Evolutionary conservation across 2,888 invertebrate species (phyloP), one percentile per base, ranked within the genome.

Genomic region (Pseudoips prasinana): DNA sequence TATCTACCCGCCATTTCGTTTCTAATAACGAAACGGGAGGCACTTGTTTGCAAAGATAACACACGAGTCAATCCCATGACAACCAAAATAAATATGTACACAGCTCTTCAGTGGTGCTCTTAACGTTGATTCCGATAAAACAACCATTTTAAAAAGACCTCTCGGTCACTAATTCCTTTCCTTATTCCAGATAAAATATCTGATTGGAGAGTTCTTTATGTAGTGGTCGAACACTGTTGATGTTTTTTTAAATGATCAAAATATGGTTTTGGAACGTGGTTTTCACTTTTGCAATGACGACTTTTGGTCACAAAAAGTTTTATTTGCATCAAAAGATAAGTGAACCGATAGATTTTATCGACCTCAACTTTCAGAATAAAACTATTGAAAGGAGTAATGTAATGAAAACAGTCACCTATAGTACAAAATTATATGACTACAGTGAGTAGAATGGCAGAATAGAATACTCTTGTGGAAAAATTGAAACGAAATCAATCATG

Each of bases 1-100:
- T 45, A 49, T 49, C 45, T 29, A 19, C 31, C 40, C 49, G 53
- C 51, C 53, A 58, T 58, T 45, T 48, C 53, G 59, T 58, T 45
- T 56, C 30, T 42, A 25, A 41, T 39, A 43, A 32, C 41, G 38
- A 51, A 69, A 66, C 63, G 73, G 70, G 55, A 55, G 63, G 57
- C 58, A 58, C 60, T 63, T 83, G 78, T 83, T 85, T 82, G 76
- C 72, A 76, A 69, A 72, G 85, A 84, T 80, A 84, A 85, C 83
- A 80, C 51, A 46, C 42, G 54, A 74, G 72, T 73, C 73, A 67
- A 78, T 73, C 73, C 69, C 48, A 55, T n/a, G 70, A 67, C 14
- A 20, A 62, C 66, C 74, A 78, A 80, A 82, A 81, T 69, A 85
- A 87, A 87, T 86, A 85, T 84, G 56, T 85, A 63, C 64, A 36